Conservation (phyloP, 92 coral and sea anemone genomes). For the Porites divaricata region DNA sequence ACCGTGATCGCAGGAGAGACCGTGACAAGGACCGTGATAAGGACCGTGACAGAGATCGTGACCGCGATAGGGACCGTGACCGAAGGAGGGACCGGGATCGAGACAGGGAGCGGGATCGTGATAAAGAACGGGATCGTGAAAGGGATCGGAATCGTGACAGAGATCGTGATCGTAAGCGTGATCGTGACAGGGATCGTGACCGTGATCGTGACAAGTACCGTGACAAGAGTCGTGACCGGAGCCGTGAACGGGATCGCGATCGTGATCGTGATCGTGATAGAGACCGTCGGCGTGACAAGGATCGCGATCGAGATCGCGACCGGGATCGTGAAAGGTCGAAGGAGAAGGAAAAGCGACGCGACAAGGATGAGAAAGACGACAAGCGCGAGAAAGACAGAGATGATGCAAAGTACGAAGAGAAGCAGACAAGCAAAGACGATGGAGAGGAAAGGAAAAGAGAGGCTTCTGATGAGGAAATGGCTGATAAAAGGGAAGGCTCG, state of each 20-base stretch:
- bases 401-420: constrained; percentile 34
- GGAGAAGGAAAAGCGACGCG: constrained; percentile 56
- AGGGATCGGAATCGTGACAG: constrained; percentile 55
- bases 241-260: constrained; percentile 58
- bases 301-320: constrained; percentile 64
- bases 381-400: constrained; percentile 32
- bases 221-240: constrained; percentile 38
- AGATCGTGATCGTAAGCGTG: constrained; percentile 66
- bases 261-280: constrained; percentile 38
- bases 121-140: constrained; percentile 57
- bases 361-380: constrained; percentile 39
- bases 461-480: constrained; percentile 54
- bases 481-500: constrained; percentile 38
- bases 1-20: constrained; percentile 28
- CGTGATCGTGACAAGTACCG: constrained; percentile 53
- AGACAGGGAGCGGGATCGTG: constrained; percentile 43
- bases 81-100: constrained; percentile 44
- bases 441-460: constrained; percentile 38
- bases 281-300: constrained; percentile 50
- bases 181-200: constrained; percentile 59
- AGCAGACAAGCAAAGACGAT: constrained; percentile 43
- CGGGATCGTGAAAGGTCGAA: constrained; percentile 71
- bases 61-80: constrained; percentile 59
- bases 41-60: constrained; percentile 61
- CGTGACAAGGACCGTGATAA: constrained; percentile 55